Conservation (phyloP, 2,888 invertebrate species). For the Scaptomyza parva region DNA sequence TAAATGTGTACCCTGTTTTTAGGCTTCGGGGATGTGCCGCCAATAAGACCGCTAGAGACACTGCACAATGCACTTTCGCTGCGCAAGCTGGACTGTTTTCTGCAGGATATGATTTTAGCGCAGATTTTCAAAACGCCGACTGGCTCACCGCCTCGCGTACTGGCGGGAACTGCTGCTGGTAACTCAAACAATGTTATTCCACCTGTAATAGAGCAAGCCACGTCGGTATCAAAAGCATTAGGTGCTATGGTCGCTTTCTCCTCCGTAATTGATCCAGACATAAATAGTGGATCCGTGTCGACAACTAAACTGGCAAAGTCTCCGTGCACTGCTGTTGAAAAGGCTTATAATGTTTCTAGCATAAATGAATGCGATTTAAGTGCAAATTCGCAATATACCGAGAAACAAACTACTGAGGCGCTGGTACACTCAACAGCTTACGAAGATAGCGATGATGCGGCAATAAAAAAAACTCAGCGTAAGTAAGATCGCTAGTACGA, state of each 20-base stretch:
- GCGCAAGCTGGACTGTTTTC: conserved; percentile 94
- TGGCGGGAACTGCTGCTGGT: conserved; percentile 21
- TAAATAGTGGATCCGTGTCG: background rate
- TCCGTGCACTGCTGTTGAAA: background rate
- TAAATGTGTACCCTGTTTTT: conserved; percentile 74
- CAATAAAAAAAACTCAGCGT: conserved; percentile 34
- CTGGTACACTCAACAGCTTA: background rate
- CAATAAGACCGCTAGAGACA: conserved; percentile 98
- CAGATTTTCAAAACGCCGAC: conserved; percentile 91
- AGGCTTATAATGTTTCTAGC: background rate
- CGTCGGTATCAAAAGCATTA: conserved; percentile 10
- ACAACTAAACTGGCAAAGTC: background rate
- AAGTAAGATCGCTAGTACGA: conserved; percentile 16
- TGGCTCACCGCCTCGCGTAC: conserved; percentile 88
- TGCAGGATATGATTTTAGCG: conserved; percentile 93
- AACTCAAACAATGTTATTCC: conserved; percentile 16
- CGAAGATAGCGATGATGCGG: conserved; percentile 22
- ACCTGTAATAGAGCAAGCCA: background rate
- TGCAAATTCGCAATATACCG: background rate
- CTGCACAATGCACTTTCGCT: conserved; percentile 98
- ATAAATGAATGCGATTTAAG: conserved; percentile 8
- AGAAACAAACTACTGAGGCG: background rate
- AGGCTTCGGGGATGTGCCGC: conserved; percentile 96
- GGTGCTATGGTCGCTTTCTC: conserved; percentile 34
- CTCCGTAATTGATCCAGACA: conserved; percentile 31